Conservation (phyloP, 1,140 invertebrate genomes). For the Cydia strobilella region DNA sequence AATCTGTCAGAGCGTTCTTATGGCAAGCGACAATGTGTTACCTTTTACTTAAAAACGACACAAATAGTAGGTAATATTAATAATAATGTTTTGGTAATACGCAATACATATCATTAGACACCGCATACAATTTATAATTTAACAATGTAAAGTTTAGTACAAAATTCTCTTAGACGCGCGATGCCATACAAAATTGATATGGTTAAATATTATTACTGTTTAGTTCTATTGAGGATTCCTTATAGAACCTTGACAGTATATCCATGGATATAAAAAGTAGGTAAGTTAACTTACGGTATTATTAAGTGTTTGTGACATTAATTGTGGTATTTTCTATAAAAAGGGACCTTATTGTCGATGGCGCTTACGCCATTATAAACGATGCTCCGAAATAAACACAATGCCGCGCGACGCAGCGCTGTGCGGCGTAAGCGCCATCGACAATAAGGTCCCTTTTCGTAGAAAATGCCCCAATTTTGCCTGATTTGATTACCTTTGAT, state of each 20-base stretch:
- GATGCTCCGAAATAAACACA: too few species aligned
- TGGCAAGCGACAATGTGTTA: too few species aligned
- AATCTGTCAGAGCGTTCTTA: too few species aligned
- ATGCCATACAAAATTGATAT: neutral
- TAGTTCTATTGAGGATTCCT: neutral
- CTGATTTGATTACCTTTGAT: too few species aligned
- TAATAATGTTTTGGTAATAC: neutral
- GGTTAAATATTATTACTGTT: neutral
- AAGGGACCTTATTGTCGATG: too few species aligned
- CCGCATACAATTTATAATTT: neutral
- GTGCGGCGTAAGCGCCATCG: too few species aligned
- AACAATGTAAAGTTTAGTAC: slow-evolving; percentile 22
- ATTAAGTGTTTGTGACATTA: neutral
- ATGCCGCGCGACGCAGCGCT: too few species aligned
- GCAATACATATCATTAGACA: slow-evolving; percentile 6
- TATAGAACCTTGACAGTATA: neutral
- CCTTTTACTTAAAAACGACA: too few species aligned
- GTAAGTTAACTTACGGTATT: neutral
- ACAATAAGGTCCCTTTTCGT: too few species aligned
- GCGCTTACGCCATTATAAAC: too few species aligned
- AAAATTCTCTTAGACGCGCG: slow-evolving; percentile 1
- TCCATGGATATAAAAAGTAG: neutral
- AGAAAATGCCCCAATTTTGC: too few species aligned
- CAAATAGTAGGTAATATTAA: neutral
- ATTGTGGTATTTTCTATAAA: too few species aligned